phyloP scores from a whole-genome alignment of 2,888 invertebrate species.

The Troides oblongomaculatus region DNA sequence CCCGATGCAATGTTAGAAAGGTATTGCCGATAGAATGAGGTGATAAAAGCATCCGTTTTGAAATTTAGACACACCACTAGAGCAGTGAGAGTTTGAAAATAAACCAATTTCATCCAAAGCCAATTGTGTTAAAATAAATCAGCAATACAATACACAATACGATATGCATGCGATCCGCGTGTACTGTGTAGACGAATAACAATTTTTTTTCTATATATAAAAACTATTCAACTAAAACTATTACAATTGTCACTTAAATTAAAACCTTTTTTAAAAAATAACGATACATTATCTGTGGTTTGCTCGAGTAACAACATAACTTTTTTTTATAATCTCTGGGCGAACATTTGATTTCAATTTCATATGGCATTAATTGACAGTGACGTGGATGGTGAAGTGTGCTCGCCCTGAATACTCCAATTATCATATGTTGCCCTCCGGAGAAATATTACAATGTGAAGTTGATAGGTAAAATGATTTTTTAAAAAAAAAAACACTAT shows the following conservation, averaged over 20 bases:
- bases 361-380: too few species aligned
- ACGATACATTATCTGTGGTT: too few species aligned
- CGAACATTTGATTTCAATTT: too few species aligned
- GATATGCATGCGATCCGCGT: slow-evolving; percentile 44
- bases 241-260: slow-evolving; percentile 20
- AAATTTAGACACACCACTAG: slow-evolving; percentile 54
- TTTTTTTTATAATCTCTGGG: too few species aligned
- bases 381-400: too few species aligned
- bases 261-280: neutral
- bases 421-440: too few species aligned
- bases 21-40: slow-evolving; percentile 71
- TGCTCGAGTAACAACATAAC: too few species aligned
- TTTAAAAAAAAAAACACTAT: too few species aligned
- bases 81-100: slow-evolving; percentile 40
- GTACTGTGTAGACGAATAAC: slow-evolving; percentile 28
- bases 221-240: neutral
- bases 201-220: slow-evolving; percentile 4
- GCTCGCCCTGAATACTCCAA: too few species aligned
- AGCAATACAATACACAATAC: slow-evolving; percentile 61
- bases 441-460: too few species aligned
- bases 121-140: slow-evolving; percentile 60
- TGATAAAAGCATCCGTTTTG: slow-evolving; percentile 51
- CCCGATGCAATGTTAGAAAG: slow-evolving; percentile 52
- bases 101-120: slow-evolving; percentile 50
- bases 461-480: too few species aligned